A percentile compares a stretch with the other conserved stretches of the same genome.
These are phyloP conservation scores for Ctenoplectra terminalis DNA, from an alignment of 1,140 invertebrate species.

Conservation along the genomic window DNA sequence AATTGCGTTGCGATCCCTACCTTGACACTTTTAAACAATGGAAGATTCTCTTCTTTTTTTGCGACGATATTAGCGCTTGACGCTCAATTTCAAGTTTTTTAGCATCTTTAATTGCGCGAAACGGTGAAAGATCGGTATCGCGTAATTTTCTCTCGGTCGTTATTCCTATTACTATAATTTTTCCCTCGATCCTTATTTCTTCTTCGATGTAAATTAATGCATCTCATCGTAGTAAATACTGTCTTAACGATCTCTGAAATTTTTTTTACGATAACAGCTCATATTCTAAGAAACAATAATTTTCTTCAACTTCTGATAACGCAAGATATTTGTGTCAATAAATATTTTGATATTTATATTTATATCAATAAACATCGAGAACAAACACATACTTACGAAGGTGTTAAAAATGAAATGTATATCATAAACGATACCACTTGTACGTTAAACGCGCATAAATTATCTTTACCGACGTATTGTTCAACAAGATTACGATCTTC, in stretches of 20 bases:
- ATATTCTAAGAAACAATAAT: no score
- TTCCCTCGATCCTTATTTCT: no score
- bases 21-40: slow-evolving; percentile 9
- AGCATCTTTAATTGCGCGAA: neutral
- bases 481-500: neutral
- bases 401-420: neutral
- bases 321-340: no score
- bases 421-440: neutral
- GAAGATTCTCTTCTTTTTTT: neutral
- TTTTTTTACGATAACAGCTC: no score
- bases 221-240: no score
- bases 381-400: no score
- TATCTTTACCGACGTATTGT: neutral
- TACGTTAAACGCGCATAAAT: neutral
- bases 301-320: no score
- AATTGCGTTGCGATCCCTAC: neutral
- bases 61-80: neutral
- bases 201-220: neutral
- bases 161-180: no score
- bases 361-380: no score
- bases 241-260: no score
- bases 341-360: no score
- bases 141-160: neutral
- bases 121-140: neutral
- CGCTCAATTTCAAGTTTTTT: neutral